Percentiles rank a stretch among this genome's conserved stretches.
Conservation (phyloP, 1,140 invertebrate species). For the Papilio machaon region DNA sequence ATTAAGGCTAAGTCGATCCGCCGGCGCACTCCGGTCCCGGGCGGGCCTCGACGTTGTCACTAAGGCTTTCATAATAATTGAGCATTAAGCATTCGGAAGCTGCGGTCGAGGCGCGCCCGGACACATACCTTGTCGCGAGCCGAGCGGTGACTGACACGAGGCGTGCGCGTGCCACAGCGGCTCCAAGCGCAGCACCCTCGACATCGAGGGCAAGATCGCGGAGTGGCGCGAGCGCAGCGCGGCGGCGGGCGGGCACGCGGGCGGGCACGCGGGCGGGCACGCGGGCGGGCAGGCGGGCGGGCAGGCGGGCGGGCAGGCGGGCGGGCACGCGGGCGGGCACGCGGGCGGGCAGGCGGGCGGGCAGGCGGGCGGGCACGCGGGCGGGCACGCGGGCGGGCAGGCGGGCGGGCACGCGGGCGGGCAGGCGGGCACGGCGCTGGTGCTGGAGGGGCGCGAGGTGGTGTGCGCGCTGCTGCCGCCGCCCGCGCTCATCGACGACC, state of each 20-base stretch:
- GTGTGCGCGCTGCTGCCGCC: constrained; percentile 64
- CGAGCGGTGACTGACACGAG: constrained; percentile 16
- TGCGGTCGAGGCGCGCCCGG: too few species aligned
- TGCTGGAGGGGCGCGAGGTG: constrained; percentile 64
- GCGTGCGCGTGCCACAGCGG: constrained; percentile 52
- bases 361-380: constrained; percentile 8
- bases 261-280: constrained; percentile 31
- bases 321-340: constrained; percentile 31
- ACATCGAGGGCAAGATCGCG: constrained; percentile 78
- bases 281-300: constrained; percentile 27
- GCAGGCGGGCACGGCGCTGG: constrained; percentile 53
- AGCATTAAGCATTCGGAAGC: too few species aligned
- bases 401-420: constrained; percentile 27
- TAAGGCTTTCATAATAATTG: too few species aligned
- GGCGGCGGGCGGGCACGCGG: constrained; percentile 24
- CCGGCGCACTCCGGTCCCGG: too few species aligned
- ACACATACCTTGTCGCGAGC: too few species aligned
- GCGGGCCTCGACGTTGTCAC: too few species aligned
- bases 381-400: constrained; percentile 31
- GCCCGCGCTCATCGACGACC: constrained; percentile 71
- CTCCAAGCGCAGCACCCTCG: constrained; percentile 76
- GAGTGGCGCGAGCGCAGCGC: constrained; percentile 66
- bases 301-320: constrained; percentile 36
- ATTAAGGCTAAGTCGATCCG: too few species aligned
- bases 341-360: constrained; percentile 27